These are phyloP conservation scores for Nannospalax galili DNA, from an alignment of 2,113 vertebrate genomes.

Conservation along the genomic window DNA sequence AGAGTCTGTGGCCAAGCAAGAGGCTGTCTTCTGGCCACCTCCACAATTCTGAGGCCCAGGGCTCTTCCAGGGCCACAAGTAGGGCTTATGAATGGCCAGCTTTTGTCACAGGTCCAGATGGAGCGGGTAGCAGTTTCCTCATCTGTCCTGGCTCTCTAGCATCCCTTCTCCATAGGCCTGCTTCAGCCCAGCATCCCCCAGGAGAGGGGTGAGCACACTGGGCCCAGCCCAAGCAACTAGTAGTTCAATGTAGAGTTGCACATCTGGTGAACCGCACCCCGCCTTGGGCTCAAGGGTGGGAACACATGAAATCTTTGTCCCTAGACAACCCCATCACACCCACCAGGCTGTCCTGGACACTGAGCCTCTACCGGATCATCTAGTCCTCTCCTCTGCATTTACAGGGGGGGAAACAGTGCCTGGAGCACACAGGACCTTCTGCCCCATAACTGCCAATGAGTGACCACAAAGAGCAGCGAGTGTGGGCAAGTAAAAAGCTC, in stretches of 20 bases:
- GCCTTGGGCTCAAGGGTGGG: conserved; percentile 27
- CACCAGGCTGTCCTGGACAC: conserved; percentile 1
- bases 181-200: neutral
- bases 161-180: neutral
- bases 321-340: conserved; percentile 63
- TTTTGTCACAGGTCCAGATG: conserved; percentile 21
- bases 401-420: neutral
- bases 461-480: neutral
- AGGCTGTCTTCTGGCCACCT: neutral
- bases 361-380: conserved; percentile 2
- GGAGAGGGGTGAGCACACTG: neutral
- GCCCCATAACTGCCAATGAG: neutral
- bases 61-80: neutral
- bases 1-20: neutral
- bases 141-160: neutral
- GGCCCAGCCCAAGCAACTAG: conserved; percentile 59
- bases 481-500: neutral
- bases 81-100: neutral
- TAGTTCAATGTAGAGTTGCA: conserved; percentile 13
- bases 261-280: conserved; percentile 65
- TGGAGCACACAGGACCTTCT: neutral
- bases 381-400: neutral
- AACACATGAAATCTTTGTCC: conserved; percentile 72
- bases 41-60: neutral
- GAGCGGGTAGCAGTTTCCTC: conserved; percentile 23